Evolutionary conservation across 2,888 invertebrate species (phyloP), one percentile per base, ranked within the genome.

Genomic region (Apamea monoglypha): DNA sequence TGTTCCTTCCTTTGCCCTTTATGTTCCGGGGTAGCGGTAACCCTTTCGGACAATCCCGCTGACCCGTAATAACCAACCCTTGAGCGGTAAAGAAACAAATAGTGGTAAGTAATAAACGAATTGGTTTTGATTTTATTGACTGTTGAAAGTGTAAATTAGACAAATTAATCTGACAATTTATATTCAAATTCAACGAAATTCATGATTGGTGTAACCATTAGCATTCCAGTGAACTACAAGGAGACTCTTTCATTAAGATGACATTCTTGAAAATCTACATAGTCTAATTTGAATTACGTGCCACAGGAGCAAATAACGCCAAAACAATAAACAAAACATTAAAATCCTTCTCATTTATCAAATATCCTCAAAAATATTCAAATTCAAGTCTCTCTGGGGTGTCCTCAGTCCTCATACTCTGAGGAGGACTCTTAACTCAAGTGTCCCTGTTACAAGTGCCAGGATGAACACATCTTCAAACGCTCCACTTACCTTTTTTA

Each of bases 391-490:
- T 6, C 71, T 61, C 44, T 53, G 53, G 72, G 66, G 68, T 44
- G 73, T 69, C 50, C 82, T 74, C 61, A 44, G 80, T 74, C 67
- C 78, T 84, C 78, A 74, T 73, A 53, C 61, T 78, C 66, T 12
- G 56, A 14, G 36, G 61, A 88, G 80, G 14, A 59, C 74, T 50
- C 88, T 89, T 53, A 18, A 69, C 72, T 44, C 40, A 32, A 81
- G 81, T 5, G 69, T 40, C 59, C 63, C 83, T 83, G 80, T 86
- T 82, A 70, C 68, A 70, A 85, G 87, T 47, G 53, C 36, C 44
- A 61, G 83, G 78, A 81, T 84, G 88, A 86, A 86, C 82, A 89
- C 78, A 86, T 86, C 89, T 82, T 81, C 82, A 86, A 80, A 75
- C 72, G 75, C 36, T 59, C 81, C 79, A 78, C 85, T 87, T 74